Percentiles rank a stretch among this genome's conserved stretches.
phyloP scores from a whole-genome alignment of 2,797 vertebrate genomes.

The Rallus crepitans region DNA sequence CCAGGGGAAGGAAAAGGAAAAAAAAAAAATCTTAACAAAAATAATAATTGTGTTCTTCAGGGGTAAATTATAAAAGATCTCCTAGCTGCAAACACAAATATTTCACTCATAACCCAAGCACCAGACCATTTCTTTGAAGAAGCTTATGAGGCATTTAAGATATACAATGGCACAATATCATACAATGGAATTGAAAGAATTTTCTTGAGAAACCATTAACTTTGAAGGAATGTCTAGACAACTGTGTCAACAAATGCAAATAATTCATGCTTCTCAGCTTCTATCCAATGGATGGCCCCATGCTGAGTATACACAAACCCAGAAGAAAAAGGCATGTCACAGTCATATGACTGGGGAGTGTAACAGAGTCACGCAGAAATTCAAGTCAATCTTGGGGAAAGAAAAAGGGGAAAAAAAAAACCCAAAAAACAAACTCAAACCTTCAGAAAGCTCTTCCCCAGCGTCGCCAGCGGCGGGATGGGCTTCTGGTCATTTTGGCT shows the following conservation, averaged over 20 bases:
- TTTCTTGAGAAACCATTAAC: constrained; percentile 74
- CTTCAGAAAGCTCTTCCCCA: constrained; percentile 63
- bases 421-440: background rate
- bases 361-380: constrained; percentile 72
- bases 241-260: constrained; percentile 78
- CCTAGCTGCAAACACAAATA: constrained; percentile 59
- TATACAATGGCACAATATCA: constrained; percentile 71
- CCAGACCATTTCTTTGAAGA: constrained; percentile 75
- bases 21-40: background rate
- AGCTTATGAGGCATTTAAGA: constrained; percentile 74
- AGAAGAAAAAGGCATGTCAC: constrained; percentile 79
- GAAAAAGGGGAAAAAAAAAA: too few species aligned
- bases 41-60: background rate
- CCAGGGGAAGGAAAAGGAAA: background rate
- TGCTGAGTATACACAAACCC: constrained; percentile 78
- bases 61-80: constrained; percentile 39
- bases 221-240: constrained; percentile 81
- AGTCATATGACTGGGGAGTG: constrained; percentile 65
- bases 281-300: constrained; percentile 74
- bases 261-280: constrained; percentile 75
- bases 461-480: constrained; percentile 14
- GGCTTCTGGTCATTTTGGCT: constrained; percentile 59
- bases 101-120: constrained; percentile 64
- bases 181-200: constrained; percentile 73
- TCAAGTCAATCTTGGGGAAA: constrained; percentile 67